phyloP scores from a whole-genome alignment of 2,888 invertebrate species.

The Rhingia campestris region DNA sequence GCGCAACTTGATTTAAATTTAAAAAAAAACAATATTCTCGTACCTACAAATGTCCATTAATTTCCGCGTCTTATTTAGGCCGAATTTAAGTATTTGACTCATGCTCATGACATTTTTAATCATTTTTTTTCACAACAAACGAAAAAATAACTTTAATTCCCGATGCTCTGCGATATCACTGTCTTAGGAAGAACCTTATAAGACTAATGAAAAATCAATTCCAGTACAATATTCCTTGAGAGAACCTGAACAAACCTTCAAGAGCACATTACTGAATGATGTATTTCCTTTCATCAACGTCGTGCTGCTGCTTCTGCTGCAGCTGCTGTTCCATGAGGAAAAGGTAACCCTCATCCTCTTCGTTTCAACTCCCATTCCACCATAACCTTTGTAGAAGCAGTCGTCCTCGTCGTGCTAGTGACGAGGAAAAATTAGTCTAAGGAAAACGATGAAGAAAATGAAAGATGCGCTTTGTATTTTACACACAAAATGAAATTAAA shows the following conservation, averaged over 20 bases:
- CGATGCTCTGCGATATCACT: constrained; percentile 42
- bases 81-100: background rate
- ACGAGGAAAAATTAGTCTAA: constrained; percentile 74
- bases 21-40: too few relatives aligned
- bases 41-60: too few relatives aligned
- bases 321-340: constrained; percentile 44
- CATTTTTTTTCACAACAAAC: background rate
- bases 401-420: constrained; percentile 47
- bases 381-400: background rate
- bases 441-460: constrained; percentile 71
- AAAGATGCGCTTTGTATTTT: constrained; percentile 73
- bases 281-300: constrained; percentile 71
- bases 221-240: constrained; percentile 55
- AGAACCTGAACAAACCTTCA: constrained; percentile 56
- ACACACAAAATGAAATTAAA: constrained; percentile 73
- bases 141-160: constrained; percentile 21
- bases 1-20: too few relatives aligned
- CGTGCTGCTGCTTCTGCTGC: constrained; percentile 29
- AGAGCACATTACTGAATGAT: constrained; percentile 67
- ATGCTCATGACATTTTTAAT: background rate
- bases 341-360: background rate
- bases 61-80: too few relatives aligned
- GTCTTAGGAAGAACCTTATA: constrained; percentile 39
- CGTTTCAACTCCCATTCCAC: constrained; percentile 6
- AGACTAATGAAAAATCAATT: constrained; percentile 74